These are phyloP conservation scores for Micrasema longulum DNA, from an alignment of 1,140 invertebrate species.

Conservation along the genomic window DNA sequence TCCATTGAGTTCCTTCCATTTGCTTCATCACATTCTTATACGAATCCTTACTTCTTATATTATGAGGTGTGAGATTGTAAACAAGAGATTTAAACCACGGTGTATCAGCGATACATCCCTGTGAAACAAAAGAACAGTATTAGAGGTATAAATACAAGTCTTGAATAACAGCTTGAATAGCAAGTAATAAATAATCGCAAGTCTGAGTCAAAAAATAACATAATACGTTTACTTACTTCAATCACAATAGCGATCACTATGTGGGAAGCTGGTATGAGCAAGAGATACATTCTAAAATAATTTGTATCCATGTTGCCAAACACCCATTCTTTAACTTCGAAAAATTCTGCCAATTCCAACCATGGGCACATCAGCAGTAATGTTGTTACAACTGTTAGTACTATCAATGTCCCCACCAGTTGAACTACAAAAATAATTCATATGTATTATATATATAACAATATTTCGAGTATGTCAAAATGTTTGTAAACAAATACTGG, in stretches of 20 bases:
- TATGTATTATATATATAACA: no score
- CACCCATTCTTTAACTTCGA: slow-evolving; percentile 60
- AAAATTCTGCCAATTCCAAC: slow-evolving; percentile 59
- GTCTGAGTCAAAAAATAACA: no score
- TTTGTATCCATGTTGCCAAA: slow-evolving; percentile 55
- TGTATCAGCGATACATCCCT: slow-evolving; percentile 51
- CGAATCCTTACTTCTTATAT: slow-evolving; percentile 41
- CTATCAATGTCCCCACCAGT: slow-evolving; percentile 61
- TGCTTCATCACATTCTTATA: slow-evolving; percentile 53
- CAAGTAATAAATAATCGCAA: no score
- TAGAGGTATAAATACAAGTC: no score
- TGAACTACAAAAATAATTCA: slow-evolving; percentile 62
- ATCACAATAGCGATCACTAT: slow-evolving; percentile 62
- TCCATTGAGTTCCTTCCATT: slow-evolving; percentile 51
- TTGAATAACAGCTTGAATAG: no score
- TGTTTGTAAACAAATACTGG: no score
- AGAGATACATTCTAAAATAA: slow-evolving; percentile 62
- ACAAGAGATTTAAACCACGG: slow-evolving; percentile 48
- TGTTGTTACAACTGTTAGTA: slow-evolving; percentile 60
- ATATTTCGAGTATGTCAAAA: no score
- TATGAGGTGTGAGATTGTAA: slow-evolving; percentile 44
- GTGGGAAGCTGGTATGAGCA: slow-evolving; percentile 63
- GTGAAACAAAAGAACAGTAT: slow-evolving; percentile 3
- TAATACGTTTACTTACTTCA: slow-evolving; percentile 63
- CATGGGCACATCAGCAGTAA: slow-evolving; percentile 62